Conservation (phyloP, 2,113 vertebrate species). For the Tachycineta bicolor region DNA sequence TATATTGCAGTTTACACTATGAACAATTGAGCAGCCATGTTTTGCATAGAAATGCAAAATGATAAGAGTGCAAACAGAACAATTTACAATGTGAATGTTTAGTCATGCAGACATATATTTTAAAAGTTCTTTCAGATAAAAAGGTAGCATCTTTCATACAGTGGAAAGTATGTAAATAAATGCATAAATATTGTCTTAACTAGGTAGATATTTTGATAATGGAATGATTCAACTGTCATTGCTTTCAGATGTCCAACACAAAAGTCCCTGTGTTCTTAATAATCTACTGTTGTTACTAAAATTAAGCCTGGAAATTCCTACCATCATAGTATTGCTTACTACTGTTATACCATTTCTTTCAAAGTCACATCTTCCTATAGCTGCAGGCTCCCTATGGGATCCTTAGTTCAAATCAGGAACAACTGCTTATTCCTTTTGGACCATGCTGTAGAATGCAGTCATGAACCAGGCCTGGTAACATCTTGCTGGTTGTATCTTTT, state of each 20-base stretch:
- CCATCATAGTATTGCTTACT: not conserved
- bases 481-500: not conserved
- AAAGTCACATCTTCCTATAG: not conserved
- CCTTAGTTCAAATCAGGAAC: not conserved
- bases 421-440: not conserved
- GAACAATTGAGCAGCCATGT: not conserved
- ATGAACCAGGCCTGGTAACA: not conserved
- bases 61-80: not conserved
- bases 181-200: not conserved
- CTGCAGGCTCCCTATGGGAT: not conserved
- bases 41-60: not conserved
- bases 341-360: not conserved
- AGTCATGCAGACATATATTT: not conserved
- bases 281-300: not conserved
- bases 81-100: not conserved
- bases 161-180: not conserved
- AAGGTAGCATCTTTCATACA: not conserved
- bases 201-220: not conserved
- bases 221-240: not conserved
- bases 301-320: not conserved
- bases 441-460: not conserved
- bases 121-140: not conserved
- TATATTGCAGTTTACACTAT: not conserved
- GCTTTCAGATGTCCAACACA: not conserved
- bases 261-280: not conserved